Base-by-base conservation (phyloP, 1,140 invertebrate species). In the Lucilia sericata region DNA sequence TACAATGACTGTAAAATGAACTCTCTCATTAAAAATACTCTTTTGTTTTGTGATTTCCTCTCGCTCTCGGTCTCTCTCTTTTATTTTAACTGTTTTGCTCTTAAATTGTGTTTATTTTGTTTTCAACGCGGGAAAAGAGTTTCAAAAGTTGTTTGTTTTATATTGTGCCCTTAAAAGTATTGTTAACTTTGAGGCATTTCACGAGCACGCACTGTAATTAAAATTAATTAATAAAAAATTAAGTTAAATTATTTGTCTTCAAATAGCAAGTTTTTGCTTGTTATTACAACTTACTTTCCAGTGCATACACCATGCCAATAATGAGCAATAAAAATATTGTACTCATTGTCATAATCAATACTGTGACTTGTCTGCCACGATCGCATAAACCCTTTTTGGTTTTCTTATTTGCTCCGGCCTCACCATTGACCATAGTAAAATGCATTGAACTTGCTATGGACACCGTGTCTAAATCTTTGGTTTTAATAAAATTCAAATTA, bases 361-460 rank as follows among this genome's bases (percentile, higher is more conserved):
- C 94, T 34, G 95, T 96, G 82, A 96, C 93, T 89, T 96, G 95
- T 87, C 96, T 94, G 82, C 93, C 93, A 74, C 94, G 94, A 86
- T 94, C 93, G 91, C 95, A 96, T 89, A 92, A 85, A 87, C 92
- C 85, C 85, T 91, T 83, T 86, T 92, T 86, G 74, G 84, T 86
- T 83, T 92, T 89, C 83, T 88, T 87, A 82, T 91, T 87, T 30
- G 25, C 25, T 91, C 94, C 94, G 55, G 94, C 94, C 87, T 96
- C 94, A 17, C 95, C 95, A 88, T 96, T 96, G 74, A 96, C 94
- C 65, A 96, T 95, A 7, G 96, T 97, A 88, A 96, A 97, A 91
- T 97, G 95, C 83, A 95, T 96, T 84, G 95, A 96, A 90, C 95
- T 96, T 42, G 95, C 95, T 84, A 96, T 92, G n/a, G 95, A 96